These are phyloP conservation scores for Neodiprion fabricii DNA, from an alignment of 1,140 invertebrate species.

Conservation along the genomic window DNA sequence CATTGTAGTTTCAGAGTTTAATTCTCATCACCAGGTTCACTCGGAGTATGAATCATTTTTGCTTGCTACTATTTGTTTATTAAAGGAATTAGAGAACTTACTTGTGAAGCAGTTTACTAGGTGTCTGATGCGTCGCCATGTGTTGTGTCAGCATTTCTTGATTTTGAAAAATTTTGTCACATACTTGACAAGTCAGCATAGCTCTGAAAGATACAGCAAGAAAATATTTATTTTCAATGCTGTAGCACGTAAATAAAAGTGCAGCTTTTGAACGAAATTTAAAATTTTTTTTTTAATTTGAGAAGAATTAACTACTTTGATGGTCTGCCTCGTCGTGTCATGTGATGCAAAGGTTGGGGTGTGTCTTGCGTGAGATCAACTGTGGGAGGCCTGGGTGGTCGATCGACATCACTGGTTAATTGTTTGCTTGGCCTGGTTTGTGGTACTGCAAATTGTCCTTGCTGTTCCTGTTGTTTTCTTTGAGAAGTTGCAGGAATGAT, in stretches of 20 bases:
- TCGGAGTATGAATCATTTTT: no score
- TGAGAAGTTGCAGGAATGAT: slow-evolving; percentile 67
- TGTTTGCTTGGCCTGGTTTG: slow-evolving; percentile 54
- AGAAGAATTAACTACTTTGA: slow-evolving; percentile 40
- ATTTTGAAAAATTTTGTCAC: slow-evolving; percentile 62
- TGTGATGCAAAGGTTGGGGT: slow-evolving; percentile 40
- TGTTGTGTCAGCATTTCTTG: slow-evolving; percentile 61
- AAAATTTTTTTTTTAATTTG: slow-evolving; percentile 11
- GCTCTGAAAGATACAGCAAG: slow-evolving; percentile 36
- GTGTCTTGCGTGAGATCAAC: slow-evolving; percentile 65
- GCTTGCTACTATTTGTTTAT: no score
- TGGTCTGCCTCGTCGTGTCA: slow-evolving; percentile 52
- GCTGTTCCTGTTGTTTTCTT: slow-evolving; percentile 53
- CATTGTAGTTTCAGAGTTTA: no score
- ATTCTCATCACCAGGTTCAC: no score
- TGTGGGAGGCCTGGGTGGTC: slow-evolving; percentile 63
- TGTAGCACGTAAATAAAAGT: slow-evolving; percentile 12
- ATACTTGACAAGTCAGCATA: slow-evolving; percentile 60
- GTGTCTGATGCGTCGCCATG: slow-evolving; percentile 57
- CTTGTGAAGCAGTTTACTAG: slow-evolving; percentile 61
- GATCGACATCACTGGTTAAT: slow-evolving; percentile 51
- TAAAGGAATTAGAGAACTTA: slow-evolving; percentile 41
- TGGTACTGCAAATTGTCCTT: slow-evolving; percentile 57
- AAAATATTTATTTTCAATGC: slow-evolving; percentile 11
- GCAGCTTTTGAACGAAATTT: slow-evolving; percentile 2